These are phyloP conservation scores for Gorsachius magnificus DNA, from an alignment of 2,797 vertebrate species.

Conservation along the genomic window DNA sequence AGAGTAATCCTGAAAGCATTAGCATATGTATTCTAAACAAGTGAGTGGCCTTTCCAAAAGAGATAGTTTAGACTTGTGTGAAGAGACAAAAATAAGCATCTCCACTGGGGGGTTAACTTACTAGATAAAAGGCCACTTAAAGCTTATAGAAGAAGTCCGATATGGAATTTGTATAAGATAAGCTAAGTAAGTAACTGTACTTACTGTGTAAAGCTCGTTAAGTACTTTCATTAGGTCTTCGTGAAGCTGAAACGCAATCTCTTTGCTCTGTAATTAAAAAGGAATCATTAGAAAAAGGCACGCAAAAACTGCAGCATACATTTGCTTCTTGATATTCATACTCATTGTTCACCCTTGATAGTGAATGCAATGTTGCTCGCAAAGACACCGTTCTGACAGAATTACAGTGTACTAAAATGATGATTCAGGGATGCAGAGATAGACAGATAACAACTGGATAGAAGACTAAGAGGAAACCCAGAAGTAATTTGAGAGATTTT, in stretches of 20 bases:
- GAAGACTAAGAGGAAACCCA: neutral
- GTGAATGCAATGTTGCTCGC: neutral
- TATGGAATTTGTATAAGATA: conserved; percentile 10
- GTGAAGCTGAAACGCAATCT: conserved; percentile 97
- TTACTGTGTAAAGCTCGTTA: conserved; percentile 98
- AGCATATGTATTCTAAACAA: neutral
- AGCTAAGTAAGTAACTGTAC: conserved; percentile 68
- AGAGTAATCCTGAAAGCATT: neutral
- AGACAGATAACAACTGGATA: neutral
- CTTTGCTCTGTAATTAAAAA: conserved; percentile 92
- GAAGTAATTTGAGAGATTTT: neutral
- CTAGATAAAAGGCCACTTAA: neutral
- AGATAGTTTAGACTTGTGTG: neutral
- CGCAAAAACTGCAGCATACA: neutral
- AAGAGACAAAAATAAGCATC: conserved; percentile 8
- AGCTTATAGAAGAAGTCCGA: neutral
- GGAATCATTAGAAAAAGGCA: conserved; percentile 49
- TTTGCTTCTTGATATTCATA: neutral
- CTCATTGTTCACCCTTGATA: neutral
- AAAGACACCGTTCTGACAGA: neutral
- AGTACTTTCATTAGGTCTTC: conserved; percentile 99
- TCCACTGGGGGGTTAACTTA: neutral
- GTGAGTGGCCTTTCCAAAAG: neutral
- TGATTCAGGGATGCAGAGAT: neutral
- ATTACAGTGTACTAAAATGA: neutral